Base-by-base conservation (phyloP, 2,888 invertebrate genomes). In the Mayetiola destructor region DNA sequence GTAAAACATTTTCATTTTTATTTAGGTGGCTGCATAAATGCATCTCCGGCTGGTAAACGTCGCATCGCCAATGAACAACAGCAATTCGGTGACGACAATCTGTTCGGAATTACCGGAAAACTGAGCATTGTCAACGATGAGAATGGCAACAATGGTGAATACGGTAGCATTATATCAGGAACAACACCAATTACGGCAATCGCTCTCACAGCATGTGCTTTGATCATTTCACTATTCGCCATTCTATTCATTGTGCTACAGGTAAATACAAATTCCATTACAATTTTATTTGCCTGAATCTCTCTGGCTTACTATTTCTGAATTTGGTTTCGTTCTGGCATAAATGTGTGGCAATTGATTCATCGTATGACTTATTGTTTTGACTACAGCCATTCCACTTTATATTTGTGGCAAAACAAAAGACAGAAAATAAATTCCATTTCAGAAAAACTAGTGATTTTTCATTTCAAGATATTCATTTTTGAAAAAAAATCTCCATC, bases 41-140 rank as follows among this genome's bases (percentile, higher is more conserved):
- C 81, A 12, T 82, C 84, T 1, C 82, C 84, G 57, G 84, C 84
- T 56, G 85, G 84, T 23, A 85, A 85, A 67, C 76, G 85, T 3
- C 77, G 85, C 59, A 85, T 84, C 61, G 81, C 82, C 1, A 78
- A 77, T 37, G 67, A 76, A 36, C 68, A 69, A 60, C 68, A 69
- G 60, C 68, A 68, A 61, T 66, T 69, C 20, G 60, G 65, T 58
- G 59, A 59, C 59, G 61, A 62, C 60, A 60, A 60, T 57, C 32
- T 36, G 35, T 58, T 56, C 35, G 56, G 56, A 40, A 23, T 57
- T 56, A 35, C 42, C 48, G 37, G 52, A 58, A 14, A 36, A n/a
- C 27, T 55, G 1, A 37, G 27, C 32, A 56, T 52, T 10, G 27
- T 14, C 14, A 40, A 35, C 53, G 39, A 56, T 20, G 18, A n/a